Base-by-base conservation (phyloP, 2,888 invertebrate genomes). In the Eupithecia vulgata region DNA sequence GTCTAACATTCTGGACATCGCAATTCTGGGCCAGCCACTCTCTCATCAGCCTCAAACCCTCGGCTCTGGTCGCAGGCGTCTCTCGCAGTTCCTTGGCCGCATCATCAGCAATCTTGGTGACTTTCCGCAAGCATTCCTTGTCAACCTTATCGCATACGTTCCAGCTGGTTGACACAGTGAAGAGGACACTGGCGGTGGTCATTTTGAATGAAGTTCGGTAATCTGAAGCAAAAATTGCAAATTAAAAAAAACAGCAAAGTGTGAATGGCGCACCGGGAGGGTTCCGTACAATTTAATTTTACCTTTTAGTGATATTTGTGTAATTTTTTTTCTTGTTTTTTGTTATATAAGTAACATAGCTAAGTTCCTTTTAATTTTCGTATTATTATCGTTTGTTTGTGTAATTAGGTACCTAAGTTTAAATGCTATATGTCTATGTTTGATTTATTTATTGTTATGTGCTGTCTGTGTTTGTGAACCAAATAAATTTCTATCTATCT, bases 51-150 rank as follows among this genome's bases (percentile, higher is more conserved):
- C 91, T 87, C 67, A 97, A 87, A 2, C 96, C 95, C 83, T 97
- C 96, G 42, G 95, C 95, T 68, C 95, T 94, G 0, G 95, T 95
- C 13, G 91, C 88, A 17, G 96, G 95, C 65, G 96, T 96, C 86
- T 97, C 97, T 17, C 97, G 91, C n/a, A 97, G 90, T 83, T 97
- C 97, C 67, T 92, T 93, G 67, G 95, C 95, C 0, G 97, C 97
- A 78, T 95, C 92, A 1, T 88, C 88, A 4, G 92, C 83, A 8
- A 86, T 83, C 57, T 84, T 87, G 65, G 87, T 86, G 42, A 85
- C 78, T 5, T 79, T 76, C 2, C 85, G 83, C 81, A 10, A 86
- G 15, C 86, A 83, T 35, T 91, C 91, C 68, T 88, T 90, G 12
- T 92, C 91, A 25, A 87, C 83, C 71, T 90, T 90, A 42, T 92